phyloP scores from a whole-genome alignment of 2,797 vertebrate species.

The Sparus aurata region DNA sequence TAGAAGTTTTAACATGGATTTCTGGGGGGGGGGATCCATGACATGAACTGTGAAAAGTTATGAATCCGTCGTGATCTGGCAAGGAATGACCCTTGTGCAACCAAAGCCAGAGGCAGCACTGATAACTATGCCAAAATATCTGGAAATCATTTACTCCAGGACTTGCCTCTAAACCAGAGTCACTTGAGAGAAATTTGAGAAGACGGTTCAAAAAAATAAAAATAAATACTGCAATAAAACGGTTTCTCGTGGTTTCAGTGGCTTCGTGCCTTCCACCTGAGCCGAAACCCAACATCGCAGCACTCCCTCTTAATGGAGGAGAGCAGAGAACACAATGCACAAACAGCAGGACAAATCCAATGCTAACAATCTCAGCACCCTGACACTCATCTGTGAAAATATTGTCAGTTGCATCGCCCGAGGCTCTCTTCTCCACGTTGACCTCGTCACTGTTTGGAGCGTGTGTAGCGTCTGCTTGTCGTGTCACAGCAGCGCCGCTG shows the following conservation, averaged over 20 bases:
- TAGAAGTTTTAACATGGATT: no score
- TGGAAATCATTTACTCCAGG: constrained; percentile 20
- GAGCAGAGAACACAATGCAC: constrained; percentile 20
- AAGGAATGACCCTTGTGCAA: background rate
- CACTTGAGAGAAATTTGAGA: constrained; percentile 19
- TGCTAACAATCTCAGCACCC: constrained; percentile 55
- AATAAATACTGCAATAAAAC: constrained; percentile 3
- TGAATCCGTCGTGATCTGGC: no score
- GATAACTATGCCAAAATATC: constrained; percentile 3
- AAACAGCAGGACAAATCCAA: constrained; percentile 46
- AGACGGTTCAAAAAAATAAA: background rate
- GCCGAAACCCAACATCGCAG: background rate
- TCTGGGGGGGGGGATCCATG: no score
- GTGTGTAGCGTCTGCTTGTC: constrained; percentile 57
- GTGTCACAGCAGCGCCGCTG: constrained; percentile 64
- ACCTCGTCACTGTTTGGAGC: constrained; percentile 56
- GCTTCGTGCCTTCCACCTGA: background rate
- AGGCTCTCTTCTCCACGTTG: constrained; percentile 33
- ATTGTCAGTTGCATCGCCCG: constrained; percentile 43
- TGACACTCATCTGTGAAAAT: constrained; percentile 57
- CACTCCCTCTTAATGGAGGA: constrained; percentile 8
- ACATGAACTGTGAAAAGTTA: no score
- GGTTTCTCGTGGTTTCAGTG: constrained; percentile 16
- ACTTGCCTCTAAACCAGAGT: constrained; percentile 28
- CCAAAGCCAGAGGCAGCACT: background rate